A percentile compares a stretch with the other conserved stretches of the same genome.
Conservation (phyloP, 2,888 invertebrate genomes). For the Orchesella flavescens region DNA sequence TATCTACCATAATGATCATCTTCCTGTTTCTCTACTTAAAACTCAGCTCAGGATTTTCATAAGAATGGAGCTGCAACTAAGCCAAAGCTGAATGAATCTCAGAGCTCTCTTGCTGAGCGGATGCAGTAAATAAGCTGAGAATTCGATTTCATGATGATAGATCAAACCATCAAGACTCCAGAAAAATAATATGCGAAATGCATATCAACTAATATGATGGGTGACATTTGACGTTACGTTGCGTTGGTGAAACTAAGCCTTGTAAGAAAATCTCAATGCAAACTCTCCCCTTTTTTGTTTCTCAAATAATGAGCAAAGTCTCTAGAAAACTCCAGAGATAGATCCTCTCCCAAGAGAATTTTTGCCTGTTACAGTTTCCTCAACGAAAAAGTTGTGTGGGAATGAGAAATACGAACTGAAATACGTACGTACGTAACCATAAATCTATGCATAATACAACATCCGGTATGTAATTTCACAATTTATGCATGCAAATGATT, state of each 20-base stretch:
- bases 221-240: too few relatives aligned
- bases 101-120: not conserved
- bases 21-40: not conserved
- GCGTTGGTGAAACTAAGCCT: not conserved
- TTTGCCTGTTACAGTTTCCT: too few relatives aligned
- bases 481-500: too few relatives aligned
- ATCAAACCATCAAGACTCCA: slow-evolving; percentile 12
- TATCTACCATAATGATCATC: not conserved
- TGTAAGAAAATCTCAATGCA: not conserved
- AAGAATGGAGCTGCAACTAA: not conserved
- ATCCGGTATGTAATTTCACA: too few relatives aligned
- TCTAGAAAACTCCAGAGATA: not conserved
- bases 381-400: too few relatives aligned
- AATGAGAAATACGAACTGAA: too few relatives aligned
- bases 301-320: not conserved
- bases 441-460: too few relatives aligned
- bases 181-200: slow-evolving; percentile 10
- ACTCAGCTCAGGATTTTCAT: not conserved
- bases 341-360: too few relatives aligned
- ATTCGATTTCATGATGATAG: not conserved
- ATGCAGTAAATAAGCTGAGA: not conserved
- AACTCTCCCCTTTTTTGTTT: not conserved
- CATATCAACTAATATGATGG: not conserved
- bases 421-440: too few relatives aligned
- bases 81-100: not conserved